These are phyloP conservation scores for Andrena marginata DNA, from an alignment of 2,888 invertebrate genomes.

Conservation along the genomic window DNA sequence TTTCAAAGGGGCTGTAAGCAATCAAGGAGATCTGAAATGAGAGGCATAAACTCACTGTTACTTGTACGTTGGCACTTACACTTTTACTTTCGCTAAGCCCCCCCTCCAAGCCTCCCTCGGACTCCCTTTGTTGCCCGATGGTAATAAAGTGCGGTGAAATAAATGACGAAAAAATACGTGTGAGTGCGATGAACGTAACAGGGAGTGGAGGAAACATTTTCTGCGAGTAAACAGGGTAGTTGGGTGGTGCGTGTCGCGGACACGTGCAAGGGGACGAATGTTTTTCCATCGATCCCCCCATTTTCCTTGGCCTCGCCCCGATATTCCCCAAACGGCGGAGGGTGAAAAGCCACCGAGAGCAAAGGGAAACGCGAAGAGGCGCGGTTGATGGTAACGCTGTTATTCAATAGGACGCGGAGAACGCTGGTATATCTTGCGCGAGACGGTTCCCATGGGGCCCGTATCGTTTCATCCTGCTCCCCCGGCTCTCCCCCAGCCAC, in stretches of 20 bases:
- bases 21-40: too few relatives aligned
- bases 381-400: slow-evolving; percentile 65
- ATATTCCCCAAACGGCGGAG: slow-evolving; percentile 62
- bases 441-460: slow-evolving; percentile 65
- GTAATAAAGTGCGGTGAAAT: background rate
- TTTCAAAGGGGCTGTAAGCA: too few relatives aligned
- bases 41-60: too few relatives aligned
- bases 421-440: slow-evolving; percentile 50
- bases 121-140: background rate
- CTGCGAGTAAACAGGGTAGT: slow-evolving; percentile 17
- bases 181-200: background rate
- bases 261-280: background rate
- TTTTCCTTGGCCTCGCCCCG: slow-evolving; percentile 37
- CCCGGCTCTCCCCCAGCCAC: slow-evolving; percentile 37
- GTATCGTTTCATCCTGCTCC: slow-evolving; percentile 67
- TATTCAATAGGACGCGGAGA: slow-evolving; percentile 70
- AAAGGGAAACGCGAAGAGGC: slow-evolving; percentile 19
- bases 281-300: slow-evolving; percentile 60
- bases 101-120: background rate
- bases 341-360: slow-evolving; percentile 45
- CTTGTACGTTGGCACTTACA: too few relatives aligned
- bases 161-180: background rate
- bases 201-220: slow-evolving; percentile 18
- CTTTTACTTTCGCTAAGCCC: too few relatives aligned
- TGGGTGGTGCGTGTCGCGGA: background rate